These are phyloP conservation scores for Corvus moneduloides DNA, from an alignment of 2,113 vertebrate species.

Conservation along the genomic window DNA sequence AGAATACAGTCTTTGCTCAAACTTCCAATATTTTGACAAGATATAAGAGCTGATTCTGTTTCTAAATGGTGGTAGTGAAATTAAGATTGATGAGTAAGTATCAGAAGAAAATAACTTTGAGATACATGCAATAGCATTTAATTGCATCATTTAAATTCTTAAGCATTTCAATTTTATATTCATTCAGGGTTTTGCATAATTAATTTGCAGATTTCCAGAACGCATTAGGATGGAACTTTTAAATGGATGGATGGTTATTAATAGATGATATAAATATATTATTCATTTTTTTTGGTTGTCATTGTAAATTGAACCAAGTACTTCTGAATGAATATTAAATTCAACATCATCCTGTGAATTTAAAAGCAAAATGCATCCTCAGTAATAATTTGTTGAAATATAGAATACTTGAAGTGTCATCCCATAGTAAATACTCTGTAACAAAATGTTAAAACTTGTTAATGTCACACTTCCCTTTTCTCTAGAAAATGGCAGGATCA, in stretches of 20 bases:
- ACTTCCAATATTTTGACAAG: constrained; percentile 21
- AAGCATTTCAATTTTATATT: constrained; percentile 60
- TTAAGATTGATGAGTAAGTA: constrained; percentile 42
- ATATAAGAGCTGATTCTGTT: not conserved
- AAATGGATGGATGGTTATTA: constrained; percentile 63
- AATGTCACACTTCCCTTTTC: not conserved
- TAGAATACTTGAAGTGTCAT: not conserved
- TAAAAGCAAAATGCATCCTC: not conserved
- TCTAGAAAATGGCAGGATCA: not conserved
- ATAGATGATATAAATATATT: constrained; percentile 67
- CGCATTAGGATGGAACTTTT: constrained; percentile 40
- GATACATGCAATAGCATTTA: constrained; percentile 51
- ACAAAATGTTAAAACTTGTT: not conserved
- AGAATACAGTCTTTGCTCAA: not conserved
- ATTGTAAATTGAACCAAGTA: constrained; percentile 29
- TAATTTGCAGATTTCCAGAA: constrained; percentile 66
- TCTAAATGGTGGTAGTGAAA: constrained; percentile 8
- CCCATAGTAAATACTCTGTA: not conserved
- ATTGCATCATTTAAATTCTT: constrained; percentile 64
- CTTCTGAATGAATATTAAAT: constrained; percentile 44
- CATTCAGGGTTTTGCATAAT: constrained; percentile 65
- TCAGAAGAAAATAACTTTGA: constrained; percentile 51
- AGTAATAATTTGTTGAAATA: not conserved
- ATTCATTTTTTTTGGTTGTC: constrained; percentile 67
- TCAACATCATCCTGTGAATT: not conserved